Evolutionary conservation across 2,113 vertebrate genomes (phyloP).

Genomic region (Stictonetta naevosa): DNA sequence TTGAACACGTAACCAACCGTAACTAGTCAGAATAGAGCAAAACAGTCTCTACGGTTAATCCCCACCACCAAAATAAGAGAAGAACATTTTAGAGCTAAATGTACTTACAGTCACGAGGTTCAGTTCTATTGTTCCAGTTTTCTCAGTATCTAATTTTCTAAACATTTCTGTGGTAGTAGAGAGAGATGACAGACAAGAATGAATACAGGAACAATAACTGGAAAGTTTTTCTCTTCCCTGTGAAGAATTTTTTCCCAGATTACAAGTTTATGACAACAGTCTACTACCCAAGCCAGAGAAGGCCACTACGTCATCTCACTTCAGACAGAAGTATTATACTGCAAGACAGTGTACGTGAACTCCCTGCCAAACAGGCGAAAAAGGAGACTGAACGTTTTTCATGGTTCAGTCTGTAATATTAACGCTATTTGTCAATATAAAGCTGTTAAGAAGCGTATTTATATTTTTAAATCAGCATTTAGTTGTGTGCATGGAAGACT

Average conservation of each 20-base stretch:
- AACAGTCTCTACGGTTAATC: background rate
- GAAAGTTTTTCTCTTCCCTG: background rate
- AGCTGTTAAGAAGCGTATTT: background rate
- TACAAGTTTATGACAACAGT: background rate
- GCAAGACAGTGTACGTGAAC: background rate
- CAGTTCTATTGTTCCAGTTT: slow-evolving; percentile 75
- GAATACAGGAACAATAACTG: background rate
- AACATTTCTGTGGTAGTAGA: slow-evolving; percentile 76
- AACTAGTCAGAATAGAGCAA: background rate
- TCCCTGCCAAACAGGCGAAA: background rate
- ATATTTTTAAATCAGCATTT: background rate
- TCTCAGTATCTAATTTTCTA: slow-evolving; percentile 78
- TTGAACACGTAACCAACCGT: background rate
- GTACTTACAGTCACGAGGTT: slow-evolving; percentile 77
- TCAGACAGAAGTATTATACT: background rate
- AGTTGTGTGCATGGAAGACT: background rate
- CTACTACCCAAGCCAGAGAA: background rate
- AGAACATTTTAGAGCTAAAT: background rate
- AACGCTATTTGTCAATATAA: background rate
- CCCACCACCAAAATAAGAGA: no score
- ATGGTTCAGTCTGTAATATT: background rate
- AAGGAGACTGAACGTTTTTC: background rate
- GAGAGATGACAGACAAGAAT: background rate
- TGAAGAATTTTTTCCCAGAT: background rate
- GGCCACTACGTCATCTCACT: background rate